phyloP scores from a whole-genome alignment of 1,140 invertebrate species.

The Globodera rostochiensis region DNA sequence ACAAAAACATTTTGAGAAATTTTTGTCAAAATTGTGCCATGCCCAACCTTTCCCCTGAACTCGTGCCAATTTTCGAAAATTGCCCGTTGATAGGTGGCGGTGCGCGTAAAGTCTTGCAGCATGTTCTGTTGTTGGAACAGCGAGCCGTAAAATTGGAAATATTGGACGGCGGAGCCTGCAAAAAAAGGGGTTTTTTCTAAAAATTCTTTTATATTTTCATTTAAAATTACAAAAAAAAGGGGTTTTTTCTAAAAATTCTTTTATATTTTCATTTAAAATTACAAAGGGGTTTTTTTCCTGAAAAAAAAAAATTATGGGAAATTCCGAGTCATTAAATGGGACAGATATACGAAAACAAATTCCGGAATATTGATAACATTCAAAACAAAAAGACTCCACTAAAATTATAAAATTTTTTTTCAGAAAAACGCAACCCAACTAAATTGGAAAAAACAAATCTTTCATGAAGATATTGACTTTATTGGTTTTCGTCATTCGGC shows the following conservation, averaged over 20 bases:
- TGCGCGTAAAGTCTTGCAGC: conserved; percentile 97
- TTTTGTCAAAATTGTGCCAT: background rate
- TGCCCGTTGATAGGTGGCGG: conserved; percentile 94
- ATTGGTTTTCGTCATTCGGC: background rate
- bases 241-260: too few species aligned
- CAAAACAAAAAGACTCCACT: too few species aligned
- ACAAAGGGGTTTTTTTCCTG: too few species aligned
- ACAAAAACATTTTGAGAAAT: background rate
- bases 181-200: background rate
- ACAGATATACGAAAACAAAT: background rate
- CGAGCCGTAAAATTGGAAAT: conserved; percentile 85
- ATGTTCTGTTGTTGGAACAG: conserved; percentile 99
- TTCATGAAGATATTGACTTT: background rate
- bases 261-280: too few species aligned
- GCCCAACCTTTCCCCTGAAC: conserved; percentile 75
- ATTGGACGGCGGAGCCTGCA: conserved; percentile 46
- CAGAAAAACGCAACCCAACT: background rate
- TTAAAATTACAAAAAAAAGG: too few species aligned
- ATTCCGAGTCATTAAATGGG: too few species aligned
- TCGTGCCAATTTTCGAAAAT: conserved; percentile 90
- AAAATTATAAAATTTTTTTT: background rate
- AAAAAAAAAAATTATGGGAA: too few species aligned
- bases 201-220: too few species aligned
- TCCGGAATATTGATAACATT: background rate
- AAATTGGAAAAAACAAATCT: too few species aligned